Evolutionary conservation across 2,113 vertebrate genomes (phyloP).

Genomic region (Leptobrachium ailaonicum): DNA sequence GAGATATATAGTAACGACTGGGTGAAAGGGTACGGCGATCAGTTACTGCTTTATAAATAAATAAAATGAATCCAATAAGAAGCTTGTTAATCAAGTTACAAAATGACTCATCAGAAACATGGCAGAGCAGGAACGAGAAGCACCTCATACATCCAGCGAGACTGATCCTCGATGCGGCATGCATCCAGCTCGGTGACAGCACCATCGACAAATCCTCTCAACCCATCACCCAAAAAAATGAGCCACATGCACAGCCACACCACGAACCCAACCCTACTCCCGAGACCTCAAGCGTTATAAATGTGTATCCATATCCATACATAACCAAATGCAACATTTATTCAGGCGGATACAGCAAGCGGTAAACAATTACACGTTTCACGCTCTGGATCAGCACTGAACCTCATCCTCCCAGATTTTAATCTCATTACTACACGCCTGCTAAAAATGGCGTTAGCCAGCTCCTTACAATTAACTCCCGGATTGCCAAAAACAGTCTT

Average conservation of each 20-base stretch:
- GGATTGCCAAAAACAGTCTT: neutral
- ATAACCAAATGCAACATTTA: neutral
- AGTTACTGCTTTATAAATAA: slow-evolving; percentile 39
- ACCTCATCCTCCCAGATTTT: neutral
- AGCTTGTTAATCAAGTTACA: slow-evolving; percentile 17
- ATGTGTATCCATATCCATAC: neutral
- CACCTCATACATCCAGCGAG: neutral
- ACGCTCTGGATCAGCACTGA: slow-evolving; percentile 6
- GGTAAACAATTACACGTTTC: slow-evolving; percentile 5
- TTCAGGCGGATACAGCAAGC: slow-evolving; percentile 2
- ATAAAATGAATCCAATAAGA: slow-evolving; percentile 18
- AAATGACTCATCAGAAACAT: slow-evolving; percentile 23
- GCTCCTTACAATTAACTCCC: neutral
- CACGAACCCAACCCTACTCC: neutral
- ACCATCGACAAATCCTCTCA: no score
- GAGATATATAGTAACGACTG: slow-evolving; percentile 5
- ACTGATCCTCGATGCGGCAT: neutral
- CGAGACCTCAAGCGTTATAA: neutral
- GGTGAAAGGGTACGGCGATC: slow-evolving; percentile 24
- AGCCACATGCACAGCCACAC: no score
- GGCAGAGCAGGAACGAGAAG: slow-evolving; percentile 1
- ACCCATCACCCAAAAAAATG: no score
- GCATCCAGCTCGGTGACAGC: no score
- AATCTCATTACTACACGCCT: neutral
- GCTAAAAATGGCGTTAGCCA: neutral